A percentile compares a stretch with the other conserved stretches of the same genome.
Conservation (phyloP, 2,797 vertebrate genomes). For the Periparus ater region DNA sequence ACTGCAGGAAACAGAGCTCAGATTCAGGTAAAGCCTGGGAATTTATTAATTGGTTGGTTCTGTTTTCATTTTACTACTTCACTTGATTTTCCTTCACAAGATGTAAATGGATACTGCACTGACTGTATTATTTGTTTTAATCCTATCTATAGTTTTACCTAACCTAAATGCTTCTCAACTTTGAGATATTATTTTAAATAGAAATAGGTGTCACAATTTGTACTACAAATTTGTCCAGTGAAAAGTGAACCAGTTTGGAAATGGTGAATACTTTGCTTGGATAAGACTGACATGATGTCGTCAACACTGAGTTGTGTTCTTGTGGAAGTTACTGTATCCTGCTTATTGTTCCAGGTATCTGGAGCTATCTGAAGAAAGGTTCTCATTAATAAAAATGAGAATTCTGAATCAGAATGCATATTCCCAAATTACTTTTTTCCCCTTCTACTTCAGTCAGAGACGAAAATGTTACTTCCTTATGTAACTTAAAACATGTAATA, state of each 20-base stretch:
- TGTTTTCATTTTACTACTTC: not conserved
- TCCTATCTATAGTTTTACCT: not conserved
- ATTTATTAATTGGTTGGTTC: not conserved
- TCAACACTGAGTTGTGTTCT: not conserved
- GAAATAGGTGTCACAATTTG: not conserved
- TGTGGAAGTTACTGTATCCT: not conserved
- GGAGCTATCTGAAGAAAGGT: not conserved
- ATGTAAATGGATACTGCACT: not conserved
- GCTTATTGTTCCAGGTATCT: not conserved
- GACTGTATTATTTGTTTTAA: not conserved
- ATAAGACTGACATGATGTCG: not conserved
- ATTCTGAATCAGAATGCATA: not conserved
- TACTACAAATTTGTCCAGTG: not conserved
- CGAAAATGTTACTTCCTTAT: not conserved
- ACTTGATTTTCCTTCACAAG: not conserved
- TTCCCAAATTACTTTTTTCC: not conserved
- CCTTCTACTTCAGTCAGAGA: not conserved
- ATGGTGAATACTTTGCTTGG: not conserved
- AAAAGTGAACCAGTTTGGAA: not conserved
- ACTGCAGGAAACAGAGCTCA: constrained; percentile 95
- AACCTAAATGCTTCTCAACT: not conserved
- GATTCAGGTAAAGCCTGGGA: constrained; percentile 84
- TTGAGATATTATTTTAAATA: not conserved
- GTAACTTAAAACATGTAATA: not conserved
- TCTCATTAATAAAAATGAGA: not conserved